Conservation (phyloP, 2,113 vertebrate species). For the Cyanoramphus novaezelandiae region DNA sequence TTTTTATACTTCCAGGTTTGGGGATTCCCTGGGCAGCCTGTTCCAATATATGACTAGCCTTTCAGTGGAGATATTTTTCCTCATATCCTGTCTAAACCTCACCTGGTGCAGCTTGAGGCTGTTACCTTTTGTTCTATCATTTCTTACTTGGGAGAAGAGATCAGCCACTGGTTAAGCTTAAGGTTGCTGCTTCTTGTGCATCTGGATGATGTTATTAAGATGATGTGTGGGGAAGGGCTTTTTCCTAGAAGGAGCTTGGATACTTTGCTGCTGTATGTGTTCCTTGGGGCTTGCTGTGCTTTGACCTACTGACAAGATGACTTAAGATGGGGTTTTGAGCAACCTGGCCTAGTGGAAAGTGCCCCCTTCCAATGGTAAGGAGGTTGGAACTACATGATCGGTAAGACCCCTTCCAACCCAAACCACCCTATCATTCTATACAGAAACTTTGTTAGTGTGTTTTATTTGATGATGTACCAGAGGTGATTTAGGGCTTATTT, state of each 20-base stretch:
- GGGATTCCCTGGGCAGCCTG: neutral
- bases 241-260: neutral
- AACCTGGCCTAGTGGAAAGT: neutral
- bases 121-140: neutral
- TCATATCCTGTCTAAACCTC: neutral
- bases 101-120: neutral
- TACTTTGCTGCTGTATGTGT: fast-evolving
- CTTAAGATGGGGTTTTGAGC: neutral
- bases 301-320: neutral
- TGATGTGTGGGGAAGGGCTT: neutral
- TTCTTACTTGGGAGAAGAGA: neutral
- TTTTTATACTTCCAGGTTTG: neutral
- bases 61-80: neutral
- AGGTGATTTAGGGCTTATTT: neutral
- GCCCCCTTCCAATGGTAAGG: neutral
- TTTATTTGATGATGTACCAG: neutral
- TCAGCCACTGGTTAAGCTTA: neutral
- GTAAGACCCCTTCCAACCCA: neutral
- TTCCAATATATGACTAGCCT: neutral
- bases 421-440: neutral
- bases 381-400: neutral
- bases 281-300: neutral
- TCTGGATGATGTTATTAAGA: neutral
- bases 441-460: neutral
- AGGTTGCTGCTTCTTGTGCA: neutral